Evolutionary conservation across 2,888 invertebrate genomes (phyloP), one percentile per base, ranked within the genome.

Genomic region (Calameuta idolon): DNA sequence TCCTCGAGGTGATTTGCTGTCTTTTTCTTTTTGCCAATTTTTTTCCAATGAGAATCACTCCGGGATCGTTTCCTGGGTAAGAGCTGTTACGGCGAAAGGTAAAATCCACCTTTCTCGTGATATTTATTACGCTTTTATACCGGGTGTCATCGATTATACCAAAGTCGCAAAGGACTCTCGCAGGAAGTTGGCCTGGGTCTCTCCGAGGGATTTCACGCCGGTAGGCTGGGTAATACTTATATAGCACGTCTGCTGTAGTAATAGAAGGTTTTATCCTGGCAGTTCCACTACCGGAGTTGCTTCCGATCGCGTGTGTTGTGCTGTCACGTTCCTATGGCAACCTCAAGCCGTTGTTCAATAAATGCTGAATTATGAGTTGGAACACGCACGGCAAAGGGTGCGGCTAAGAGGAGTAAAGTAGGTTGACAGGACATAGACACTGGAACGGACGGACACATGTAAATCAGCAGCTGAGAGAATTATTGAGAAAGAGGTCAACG

Each of bases 251-350:
- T 55, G 2, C 55, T 23, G 55, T 55, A 55, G 55, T 55, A 55
- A 55, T 55, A 55, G 55, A 55, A 23, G 55, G 55, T 55, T 55
- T 55, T 55, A 55, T 55, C 9, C 55, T 55, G 55, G 55, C 55
- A 55, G 55, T 23, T 23, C 55, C 23, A 55, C 55, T 55, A 55
- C 55, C 55, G 55, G 23, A 23, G 55, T 23, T n/a, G 31, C 71
- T 71, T 71, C 71, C 71, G 71, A 71, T 71, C 71, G 71, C 71
- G 71, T 71, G 55, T n/a, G 55, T 87, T 88, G 87, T 85, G 85
- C 82, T 87, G 87, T 86, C 85, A 84, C 83, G 89, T 90, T 87
- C 81, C 88, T 85, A 89, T 88, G 87, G 87, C 83, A 85, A 89
- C 90, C 86, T 76, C 81, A 77, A 76, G 79, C 81, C 83, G 84